Base-by-base conservation (phyloP, 2,113 vertebrate species). In the Sarotherodon lohbergeri region DNA sequence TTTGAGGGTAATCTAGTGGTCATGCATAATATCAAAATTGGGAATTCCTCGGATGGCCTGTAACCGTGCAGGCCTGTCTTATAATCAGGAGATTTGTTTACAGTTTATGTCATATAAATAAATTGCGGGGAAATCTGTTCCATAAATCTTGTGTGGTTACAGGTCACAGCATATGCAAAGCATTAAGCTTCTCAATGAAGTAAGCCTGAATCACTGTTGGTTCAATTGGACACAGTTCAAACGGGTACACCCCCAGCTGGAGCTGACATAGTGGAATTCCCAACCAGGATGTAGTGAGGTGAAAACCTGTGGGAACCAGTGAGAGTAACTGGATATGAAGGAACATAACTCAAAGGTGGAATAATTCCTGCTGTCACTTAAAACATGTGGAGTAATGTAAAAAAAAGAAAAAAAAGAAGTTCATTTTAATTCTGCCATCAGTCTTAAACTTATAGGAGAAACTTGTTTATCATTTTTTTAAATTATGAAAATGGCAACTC, bases 211-310 rank as follows among this genome's bases (percentile, higher is more conserved):
- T 76, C 56, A 16, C 14, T 9, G 52, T 89, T 57, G n/a, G 39
- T 61, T 24, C 68, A 39, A 87, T 57, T 52, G 29, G 63, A 83
- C 34, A 16, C 8, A 7, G 63, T 86, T 63, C 4, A 50, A 55
- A 66, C 36, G 27, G 68, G 82, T 66, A 87, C 79, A 52, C 80
- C 56, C 90, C 80, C 91, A 92, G 90, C 76, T 79, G 88, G 91
- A 87, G 82, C 80, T 24, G 46, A 88, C 88, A 91, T 55, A 61
- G 43, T 89, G 86, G 90, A 92, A 93, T 95, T 91, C 80, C 86
- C 27, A 41, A 85, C 82, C 57, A 85, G 86, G 80, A 93, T 66
- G 48, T 16, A 55, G 78, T 10, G 68, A 80, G 81, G 83, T n/a
- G 55, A 59, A 90, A 71, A 83, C 17, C 82, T 83, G 91, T 87